Percentiles rank a stretch among this genome's conserved stretches.
These are phyloP conservation scores for Laterallus jamaicensis DNA, from an alignment of 2,113 vertebrate species.

Conservation along the genomic window DNA sequence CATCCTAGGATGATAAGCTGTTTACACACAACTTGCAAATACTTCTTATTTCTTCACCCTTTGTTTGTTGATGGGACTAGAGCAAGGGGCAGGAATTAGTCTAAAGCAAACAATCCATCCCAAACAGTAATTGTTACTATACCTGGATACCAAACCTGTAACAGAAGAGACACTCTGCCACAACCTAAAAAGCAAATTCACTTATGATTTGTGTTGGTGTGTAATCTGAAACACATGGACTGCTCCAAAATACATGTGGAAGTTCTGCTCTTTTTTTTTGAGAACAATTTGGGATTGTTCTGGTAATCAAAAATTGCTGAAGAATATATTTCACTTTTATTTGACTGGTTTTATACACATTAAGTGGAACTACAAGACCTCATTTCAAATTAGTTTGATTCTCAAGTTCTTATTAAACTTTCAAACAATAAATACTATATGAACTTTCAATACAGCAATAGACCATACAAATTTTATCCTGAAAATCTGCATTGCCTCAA, in stretches of 20 bases:
- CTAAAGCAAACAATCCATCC: background rate
- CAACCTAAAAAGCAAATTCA: background rate
- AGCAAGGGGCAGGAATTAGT: background rate
- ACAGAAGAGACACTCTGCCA: background rate
- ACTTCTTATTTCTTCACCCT: background rate
- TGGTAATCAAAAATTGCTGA: background rate
- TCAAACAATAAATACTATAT: background rate
- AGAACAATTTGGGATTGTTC: background rate
- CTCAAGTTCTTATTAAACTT: background rate
- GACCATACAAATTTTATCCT: background rate
- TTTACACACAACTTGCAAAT: background rate
- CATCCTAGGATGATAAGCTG: background rate
- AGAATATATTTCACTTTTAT: background rate
- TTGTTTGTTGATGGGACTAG: background rate
- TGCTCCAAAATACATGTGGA: background rate
- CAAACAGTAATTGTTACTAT: background rate
- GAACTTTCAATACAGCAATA: background rate
- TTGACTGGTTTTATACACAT: background rate
- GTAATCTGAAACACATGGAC: background rate
- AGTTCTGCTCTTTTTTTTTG: background rate
- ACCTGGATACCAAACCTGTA: background rate
- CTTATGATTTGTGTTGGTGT: background rate
- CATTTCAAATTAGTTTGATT: background rate
- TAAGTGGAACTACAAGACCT: background rate
- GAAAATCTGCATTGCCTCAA: background rate